Evolutionary conservation across 2,888 invertebrate species (phyloP).

Genomic region (Drosophila antonietae): DNA sequence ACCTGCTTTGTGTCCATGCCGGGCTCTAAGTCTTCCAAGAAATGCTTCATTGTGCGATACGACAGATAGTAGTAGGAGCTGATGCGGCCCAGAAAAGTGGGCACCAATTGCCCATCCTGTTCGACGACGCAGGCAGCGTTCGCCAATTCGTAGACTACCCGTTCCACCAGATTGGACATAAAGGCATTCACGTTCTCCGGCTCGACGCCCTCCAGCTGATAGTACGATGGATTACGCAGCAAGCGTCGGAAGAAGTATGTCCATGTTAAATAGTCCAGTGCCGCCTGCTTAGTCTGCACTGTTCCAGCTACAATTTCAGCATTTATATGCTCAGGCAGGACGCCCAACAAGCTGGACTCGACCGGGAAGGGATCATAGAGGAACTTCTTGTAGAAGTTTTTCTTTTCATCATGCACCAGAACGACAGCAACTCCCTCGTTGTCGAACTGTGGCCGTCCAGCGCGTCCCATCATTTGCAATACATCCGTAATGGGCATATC

Average conservation of each 20-base stretch:
- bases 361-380: constrained; percentile 99
- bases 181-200: constrained; percentile 89
- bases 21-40: constrained; percentile 88
- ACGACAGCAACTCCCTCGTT: constrained; percentile 95
- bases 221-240: constrained; percentile 96
- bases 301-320: constrained; percentile 98
- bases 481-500: constrained; percentile 99
- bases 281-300: constrained; percentile 95
- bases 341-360: constrained; percentile 96
- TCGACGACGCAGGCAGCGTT: constrained; percentile 92
- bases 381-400: constrained; percentile 99
- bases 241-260: constrained; percentile 98
- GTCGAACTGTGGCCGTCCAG: constrained; percentile 98
- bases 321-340: constrained; percentile 98
- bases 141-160: constrained; percentile 89
- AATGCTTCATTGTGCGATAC: constrained; percentile 95
- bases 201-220: constrained; percentile 91
- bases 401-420: constrained; percentile 97
- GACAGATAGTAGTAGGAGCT: constrained; percentile 98
- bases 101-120: constrained; percentile 85
- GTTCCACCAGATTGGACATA: constrained; percentile 92
- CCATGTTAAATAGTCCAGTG: constrained; percentile 98
- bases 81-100: constrained; percentile 95
- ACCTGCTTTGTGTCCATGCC: constrained; percentile 89
- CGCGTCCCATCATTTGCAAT: constrained; percentile 99